phyloP scores from a whole-genome alignment of 2,113 vertebrate species.

The Tapirus terrestris region DNA sequence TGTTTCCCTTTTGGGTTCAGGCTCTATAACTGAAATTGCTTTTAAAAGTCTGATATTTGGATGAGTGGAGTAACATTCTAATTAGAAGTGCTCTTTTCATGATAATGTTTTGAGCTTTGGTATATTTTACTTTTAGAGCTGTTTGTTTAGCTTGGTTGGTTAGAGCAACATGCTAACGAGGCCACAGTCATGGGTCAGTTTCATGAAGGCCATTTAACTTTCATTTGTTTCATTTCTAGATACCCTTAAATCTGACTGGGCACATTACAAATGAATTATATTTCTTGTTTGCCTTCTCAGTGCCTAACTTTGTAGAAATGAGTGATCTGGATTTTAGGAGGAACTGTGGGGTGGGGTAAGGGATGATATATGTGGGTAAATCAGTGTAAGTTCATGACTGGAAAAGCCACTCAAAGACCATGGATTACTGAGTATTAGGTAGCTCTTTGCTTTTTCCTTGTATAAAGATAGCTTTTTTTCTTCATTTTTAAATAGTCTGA shows the following conservation, averaged over 20 bases:
- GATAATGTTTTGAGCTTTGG: neutral
- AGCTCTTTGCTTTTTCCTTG: neutral
- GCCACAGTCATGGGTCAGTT: neutral
- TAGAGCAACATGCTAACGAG: neutral
- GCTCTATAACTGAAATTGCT: neutral
- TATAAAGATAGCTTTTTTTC: neutral
- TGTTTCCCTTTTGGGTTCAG: neutral
- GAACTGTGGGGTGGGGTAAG: neutral
- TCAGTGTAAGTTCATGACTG: neutral
- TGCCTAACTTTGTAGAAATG: neutral
- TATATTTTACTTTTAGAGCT: neutral
- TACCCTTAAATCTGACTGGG: neutral
- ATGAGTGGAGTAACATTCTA: neutral
- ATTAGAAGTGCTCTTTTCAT: neutral
- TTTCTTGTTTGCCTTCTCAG: neutral
- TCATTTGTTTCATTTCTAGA: neutral
- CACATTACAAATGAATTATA: neutral
- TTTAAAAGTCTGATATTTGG: constrained; percentile 7
- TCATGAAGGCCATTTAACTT: constrained; percentile 4
- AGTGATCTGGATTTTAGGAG: neutral
- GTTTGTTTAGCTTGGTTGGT: neutral
- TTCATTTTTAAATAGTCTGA: neutral
- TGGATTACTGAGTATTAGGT: neutral
- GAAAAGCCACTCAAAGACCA: neutral
- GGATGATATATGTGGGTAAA: neutral